Conservation (phyloP, 2,797 vertebrate species). For the Danio choprae region DNA sequence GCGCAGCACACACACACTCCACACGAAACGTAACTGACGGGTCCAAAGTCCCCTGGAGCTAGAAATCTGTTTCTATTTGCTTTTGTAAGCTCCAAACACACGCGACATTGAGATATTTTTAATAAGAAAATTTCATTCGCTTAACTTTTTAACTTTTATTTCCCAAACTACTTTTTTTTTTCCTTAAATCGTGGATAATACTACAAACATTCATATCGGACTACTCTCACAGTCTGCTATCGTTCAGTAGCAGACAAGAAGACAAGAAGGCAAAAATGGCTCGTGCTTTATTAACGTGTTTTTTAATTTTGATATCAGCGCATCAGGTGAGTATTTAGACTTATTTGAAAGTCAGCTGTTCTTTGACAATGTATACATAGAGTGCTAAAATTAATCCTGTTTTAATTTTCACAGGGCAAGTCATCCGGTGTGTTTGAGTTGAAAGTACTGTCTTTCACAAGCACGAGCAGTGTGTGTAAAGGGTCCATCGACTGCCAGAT, state of each 20-base stretch:
- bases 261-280: conserved; percentile 70
- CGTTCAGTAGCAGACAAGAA: conserved; percentile 53
- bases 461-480: conserved; percentile 66
- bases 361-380: background rate
- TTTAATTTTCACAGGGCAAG: conserved; percentile 68
- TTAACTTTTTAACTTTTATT: background rate
- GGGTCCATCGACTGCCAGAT: conserved; percentile 76
- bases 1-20: no score
- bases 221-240: conserved; percentile 50
- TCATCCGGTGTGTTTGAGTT: conserved; percentile 86
- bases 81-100: background rate
- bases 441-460: conserved; percentile 84
- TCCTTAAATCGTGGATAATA: conserved; percentile 5
- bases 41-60: conserved; percentile 55
- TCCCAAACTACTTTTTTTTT: background rate
- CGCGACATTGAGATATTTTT: background rate
- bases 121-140: background rate
- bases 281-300: conserved; percentile 64
- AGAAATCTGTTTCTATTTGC: background rate
- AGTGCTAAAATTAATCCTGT: background rate
- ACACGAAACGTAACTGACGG: conserved; percentile 42
- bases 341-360: background rate
- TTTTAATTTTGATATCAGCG: conserved; percentile 68
- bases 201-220: conserved; percentile 39
- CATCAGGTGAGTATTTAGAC: conserved; percentile 73